Conservation (phyloP, 2,113 vertebrate genomes). For the Tetrax tetrax region DNA sequence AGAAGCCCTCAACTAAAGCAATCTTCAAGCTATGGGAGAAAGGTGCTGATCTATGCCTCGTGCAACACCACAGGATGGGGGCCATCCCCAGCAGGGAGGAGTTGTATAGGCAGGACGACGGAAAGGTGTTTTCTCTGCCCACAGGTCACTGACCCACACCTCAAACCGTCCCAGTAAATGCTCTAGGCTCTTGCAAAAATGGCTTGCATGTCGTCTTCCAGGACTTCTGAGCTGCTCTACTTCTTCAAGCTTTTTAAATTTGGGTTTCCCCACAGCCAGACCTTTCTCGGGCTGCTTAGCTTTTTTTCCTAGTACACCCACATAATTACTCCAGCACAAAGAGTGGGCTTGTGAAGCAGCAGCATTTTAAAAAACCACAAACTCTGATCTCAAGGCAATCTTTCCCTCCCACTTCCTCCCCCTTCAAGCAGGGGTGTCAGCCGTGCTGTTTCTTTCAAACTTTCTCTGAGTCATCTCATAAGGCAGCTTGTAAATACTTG, state of each 20-base stretch:
- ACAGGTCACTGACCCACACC: not conserved
- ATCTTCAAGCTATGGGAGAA: not conserved
- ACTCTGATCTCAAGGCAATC: slow-evolving; percentile 72
- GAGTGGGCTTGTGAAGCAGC: slow-evolving; percentile 75
- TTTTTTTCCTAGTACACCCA: slow-evolving; percentile 69
- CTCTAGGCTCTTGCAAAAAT: not conserved
- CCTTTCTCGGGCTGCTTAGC: slow-evolving; percentile 60
- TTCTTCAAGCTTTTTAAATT: slow-evolving; percentile 51
- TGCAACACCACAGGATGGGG: not conserved
- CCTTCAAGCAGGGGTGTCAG: slow-evolving; percentile 69
- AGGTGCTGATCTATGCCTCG: accelerated
- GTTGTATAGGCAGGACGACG: not conserved
- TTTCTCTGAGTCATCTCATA: slow-evolving; percentile 68
- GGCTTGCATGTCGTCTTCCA: not conserved
- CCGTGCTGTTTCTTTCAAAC: slow-evolving; percentile 68
- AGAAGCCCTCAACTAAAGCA: not conserved
- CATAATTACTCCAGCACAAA: slow-evolving; percentile 76
- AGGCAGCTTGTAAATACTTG: slow-evolving; percentile 69
- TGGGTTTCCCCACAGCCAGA: slow-evolving; percentile 61
- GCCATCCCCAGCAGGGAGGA: not conserved
- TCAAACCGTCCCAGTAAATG: not conserved
- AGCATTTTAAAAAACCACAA: slow-evolving; percentile 75
- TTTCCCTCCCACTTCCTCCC: slow-evolving; percentile 71
- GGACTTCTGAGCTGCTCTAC: slow-evolving; percentile 1
- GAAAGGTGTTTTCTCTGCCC: not conserved